Base-by-base conservation (phyloP, 1,140 invertebrate genomes). In the Drosophila tani region DNA sequence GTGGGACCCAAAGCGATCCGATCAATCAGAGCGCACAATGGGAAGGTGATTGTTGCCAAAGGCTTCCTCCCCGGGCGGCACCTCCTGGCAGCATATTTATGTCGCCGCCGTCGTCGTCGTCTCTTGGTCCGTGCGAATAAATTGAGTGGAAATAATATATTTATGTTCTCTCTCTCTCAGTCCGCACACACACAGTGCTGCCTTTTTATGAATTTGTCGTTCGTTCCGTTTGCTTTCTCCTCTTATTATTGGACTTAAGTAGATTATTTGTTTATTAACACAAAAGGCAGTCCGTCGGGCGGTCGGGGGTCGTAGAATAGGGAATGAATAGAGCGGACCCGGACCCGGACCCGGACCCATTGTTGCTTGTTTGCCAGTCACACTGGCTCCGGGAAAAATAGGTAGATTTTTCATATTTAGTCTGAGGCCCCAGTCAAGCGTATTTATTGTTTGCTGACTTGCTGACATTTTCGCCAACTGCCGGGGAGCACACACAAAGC, bases 211-310 rank as follows among this genome's bases (percentile, higher is more conserved):
- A 81, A 65, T 65, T 81, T 81, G 63, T 85, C 75, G 82, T 81
- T 84, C 40, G 76, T 70, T 68, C 78, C 82, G 46, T 55, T 70
- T 64, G 40, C 29, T 21, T 35, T 60, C 68, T 35, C 68, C 15
- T 75, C 49, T 83, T 84, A 81, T 85, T 85, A 68, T 81, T 78
- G 47, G 65, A 74, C 82, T 84, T 86, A 85, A 85, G 82, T 86
- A 85, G 82, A 85, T 85, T 85, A 85, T 85, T 85, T 85, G 82
- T 85, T 85, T 85, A 85, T 85, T 86, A 86, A 85, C 82, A 85
- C 82, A 85, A 85, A 85, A 81, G 82, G 69, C 80, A 82, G 68
- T 69, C 63, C 12, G 66, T 51, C n/a, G 51, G 12, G 17, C 15
- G 49, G 29, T 53, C 38, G 46, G n/a, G 24, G 65, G 51, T 64